Conservation (phyloP, 2,888 invertebrate genomes). For the Cepaea hortensis region DNA sequence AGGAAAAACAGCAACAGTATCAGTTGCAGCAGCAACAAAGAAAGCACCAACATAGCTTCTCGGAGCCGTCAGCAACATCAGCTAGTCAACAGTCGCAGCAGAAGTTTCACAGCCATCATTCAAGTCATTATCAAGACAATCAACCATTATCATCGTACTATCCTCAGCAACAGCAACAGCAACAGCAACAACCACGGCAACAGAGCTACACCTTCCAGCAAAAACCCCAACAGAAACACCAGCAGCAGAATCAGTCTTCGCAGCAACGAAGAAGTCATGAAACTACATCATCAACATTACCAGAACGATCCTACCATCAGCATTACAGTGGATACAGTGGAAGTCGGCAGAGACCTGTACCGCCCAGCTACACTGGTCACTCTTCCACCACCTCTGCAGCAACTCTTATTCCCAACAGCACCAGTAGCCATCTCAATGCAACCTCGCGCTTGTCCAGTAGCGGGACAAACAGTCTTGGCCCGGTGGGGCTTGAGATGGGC, state of each 20-base stretch:
- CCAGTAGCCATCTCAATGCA: slow-evolving; percentile 44
- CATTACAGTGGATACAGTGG: background rate
- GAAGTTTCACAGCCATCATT: slow-evolving; percentile 18
- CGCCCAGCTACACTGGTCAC: background rate
- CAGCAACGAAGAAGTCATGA: slow-evolving; percentile 34
- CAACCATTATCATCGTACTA: slow-evolving; percentile 8
- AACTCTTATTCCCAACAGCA: slow-evolving; percentile 23
- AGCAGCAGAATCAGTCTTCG: slow-evolving; percentile 35
- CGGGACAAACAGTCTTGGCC: slow-evolving; percentile 55
- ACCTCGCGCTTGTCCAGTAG: slow-evolving; percentile 25
- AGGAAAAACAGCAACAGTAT: slow-evolving; percentile 36
- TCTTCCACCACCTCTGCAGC: slow-evolving; percentile 29
- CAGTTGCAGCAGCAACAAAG: slow-evolving; percentile 23
- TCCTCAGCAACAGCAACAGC: background rate
- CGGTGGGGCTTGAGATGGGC: slow-evolving; percentile 72
- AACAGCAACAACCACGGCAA: slow-evolving; percentile 27
- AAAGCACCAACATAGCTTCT: slow-evolving; percentile 8
- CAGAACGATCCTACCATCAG: slow-evolving; percentile 14
- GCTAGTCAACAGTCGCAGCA: slow-evolving; percentile 11
- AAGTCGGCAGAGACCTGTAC: background rate
- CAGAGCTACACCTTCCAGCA: slow-evolving; percentile 32
- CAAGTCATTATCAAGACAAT: slow-evolving; percentile 22
- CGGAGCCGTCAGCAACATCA: background rate
- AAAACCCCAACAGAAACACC: slow-evolving; percentile 35
- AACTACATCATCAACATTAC: background rate